Evolutionary conservation across 1,140 invertebrate genomes (phyloP).

Genomic region (Forficula auricularia): DNA sequence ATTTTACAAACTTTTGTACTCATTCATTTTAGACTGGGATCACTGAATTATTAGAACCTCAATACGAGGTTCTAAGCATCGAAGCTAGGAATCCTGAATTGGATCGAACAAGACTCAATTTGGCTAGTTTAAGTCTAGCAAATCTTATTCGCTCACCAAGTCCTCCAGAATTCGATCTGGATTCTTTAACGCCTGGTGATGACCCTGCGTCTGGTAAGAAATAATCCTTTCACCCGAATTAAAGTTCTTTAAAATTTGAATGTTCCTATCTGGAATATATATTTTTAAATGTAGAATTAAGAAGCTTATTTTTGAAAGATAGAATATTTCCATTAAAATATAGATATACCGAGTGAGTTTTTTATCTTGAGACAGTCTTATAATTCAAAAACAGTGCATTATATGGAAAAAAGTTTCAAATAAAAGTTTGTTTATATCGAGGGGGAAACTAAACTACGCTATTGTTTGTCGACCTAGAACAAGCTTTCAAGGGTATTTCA

Average conservation of each 20-base stretch:
- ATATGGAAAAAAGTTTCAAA: too few relatives aligned
- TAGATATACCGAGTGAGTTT: too few relatives aligned
- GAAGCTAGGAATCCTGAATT: constrained; percentile 63
- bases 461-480: too few relatives aligned
- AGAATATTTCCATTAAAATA: too few relatives aligned
- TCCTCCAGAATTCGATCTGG: constrained; percentile 52
- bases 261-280: constrained; percentile 1
- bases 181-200: constrained; percentile 54
- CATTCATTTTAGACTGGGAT: constrained; percentile 27
- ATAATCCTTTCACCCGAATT: not conserved
- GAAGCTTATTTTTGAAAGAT: too few relatives aligned
- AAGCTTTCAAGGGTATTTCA: too few relatives aligned
- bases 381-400: too few relatives aligned
- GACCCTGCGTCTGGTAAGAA: constrained; percentile 56
- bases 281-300: too few relatives aligned
- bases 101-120: constrained; percentile 54
- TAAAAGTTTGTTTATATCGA: too few relatives aligned
- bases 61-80: constrained; percentile 63
- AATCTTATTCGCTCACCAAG: constrained; percentile 55
- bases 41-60: constrained; percentile 36
- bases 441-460: too few relatives aligned
- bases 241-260: not conserved
- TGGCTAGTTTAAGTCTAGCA: constrained; percentile 48
- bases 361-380: too few relatives aligned
- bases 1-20: too few relatives aligned